phyloP scores from a whole-genome alignment of 2,113 vertebrate species.

The Dromiciops gliroides region DNA sequence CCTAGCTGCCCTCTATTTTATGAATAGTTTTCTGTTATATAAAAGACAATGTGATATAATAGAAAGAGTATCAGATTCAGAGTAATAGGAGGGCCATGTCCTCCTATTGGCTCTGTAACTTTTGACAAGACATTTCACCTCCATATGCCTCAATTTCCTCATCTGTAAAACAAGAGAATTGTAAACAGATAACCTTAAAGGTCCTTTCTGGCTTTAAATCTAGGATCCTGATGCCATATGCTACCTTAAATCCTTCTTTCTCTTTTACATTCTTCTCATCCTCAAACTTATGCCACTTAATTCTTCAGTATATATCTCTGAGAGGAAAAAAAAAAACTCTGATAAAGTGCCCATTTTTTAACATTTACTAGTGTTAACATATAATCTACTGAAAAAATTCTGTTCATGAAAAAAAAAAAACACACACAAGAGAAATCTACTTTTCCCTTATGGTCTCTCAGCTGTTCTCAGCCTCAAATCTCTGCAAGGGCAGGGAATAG shows the following conservation, averaged over 20 bases:
- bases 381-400: slow-evolving; percentile 74
- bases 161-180: background rate
- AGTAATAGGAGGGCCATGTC: background rate
- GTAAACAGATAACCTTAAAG: background rate
- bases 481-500: slow-evolving; percentile 66
- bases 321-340: slow-evolving; percentile 44
- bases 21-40: background rate
- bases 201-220: background rate
- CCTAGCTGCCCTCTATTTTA: background rate
- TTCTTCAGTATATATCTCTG: slow-evolving; percentile 65
- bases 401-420: slow-evolving; percentile 49
- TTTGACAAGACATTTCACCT: background rate
- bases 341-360: slow-evolving; percentile 56
- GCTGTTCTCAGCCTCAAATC: slow-evolving; percentile 69
- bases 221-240: background rate
- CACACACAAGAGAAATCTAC: slow-evolving; percentile 60
- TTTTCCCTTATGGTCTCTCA: slow-evolving; percentile 71
- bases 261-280: slow-evolving; percentile 41
- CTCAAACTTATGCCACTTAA: slow-evolving; percentile 6
- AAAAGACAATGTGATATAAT: background rate
- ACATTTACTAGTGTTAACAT: slow-evolving; percentile 54
- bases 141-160: background rate
- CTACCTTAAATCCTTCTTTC: slow-evolving; percentile 48
- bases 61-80: background rate
- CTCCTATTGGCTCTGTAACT: background rate